Evolutionary conservation across 2,797 vertebrate genomes (phyloP), one percentile per base, ranked within the genome.

Genomic region (Sebastes nivosus): DNA sequence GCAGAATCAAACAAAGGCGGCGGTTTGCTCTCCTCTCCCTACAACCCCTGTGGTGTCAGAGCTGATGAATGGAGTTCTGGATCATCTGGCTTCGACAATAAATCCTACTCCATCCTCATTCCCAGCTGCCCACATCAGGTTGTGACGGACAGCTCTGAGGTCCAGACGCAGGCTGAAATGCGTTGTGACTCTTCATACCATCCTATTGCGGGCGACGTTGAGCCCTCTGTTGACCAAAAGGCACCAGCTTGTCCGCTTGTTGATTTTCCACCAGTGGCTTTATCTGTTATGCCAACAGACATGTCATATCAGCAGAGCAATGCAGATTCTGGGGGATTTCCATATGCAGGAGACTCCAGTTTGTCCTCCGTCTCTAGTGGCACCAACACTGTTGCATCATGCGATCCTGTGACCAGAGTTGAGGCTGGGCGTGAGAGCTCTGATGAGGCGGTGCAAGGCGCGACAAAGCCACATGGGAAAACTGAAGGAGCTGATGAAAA

Each of bases 261-360:
- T 16, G 8, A 9, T 36, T 72, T 46, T 0, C 20, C 60, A 1
- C 14, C 30, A 2, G 24, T 7, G 6, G 60, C 1, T 70, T 80
- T 64, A 1, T 27, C 72, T 60, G 1, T 1, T 0, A 11, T 84
- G 46, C 30, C 25, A 16, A 74, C 32, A 50, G 84, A 89, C 20
- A 80, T 84, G 75, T 79, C 80, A 0, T 84, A 91, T 87, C 89
- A 86, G 34, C 81, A 50, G 27, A 67, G 67, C 60, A 83, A 54
- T 16, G 36, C 59, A 27, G 80, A 89, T 38, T 82, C 79, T 54
- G 82, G 52, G 9, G 54, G 6, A 10, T 65, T 64, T 54, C 83
- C 79, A 8, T 2, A 3, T 24, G 13, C 52, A 27, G 84, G 87
- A 67, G 72, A 67, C 42, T 67, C 55, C 11, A 74, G 77, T 50